These are phyloP conservation scores for Ricordea florida DNA, from an alignment of 92 coral and sea anemone genomes.

Conservation along the genomic window DNA sequence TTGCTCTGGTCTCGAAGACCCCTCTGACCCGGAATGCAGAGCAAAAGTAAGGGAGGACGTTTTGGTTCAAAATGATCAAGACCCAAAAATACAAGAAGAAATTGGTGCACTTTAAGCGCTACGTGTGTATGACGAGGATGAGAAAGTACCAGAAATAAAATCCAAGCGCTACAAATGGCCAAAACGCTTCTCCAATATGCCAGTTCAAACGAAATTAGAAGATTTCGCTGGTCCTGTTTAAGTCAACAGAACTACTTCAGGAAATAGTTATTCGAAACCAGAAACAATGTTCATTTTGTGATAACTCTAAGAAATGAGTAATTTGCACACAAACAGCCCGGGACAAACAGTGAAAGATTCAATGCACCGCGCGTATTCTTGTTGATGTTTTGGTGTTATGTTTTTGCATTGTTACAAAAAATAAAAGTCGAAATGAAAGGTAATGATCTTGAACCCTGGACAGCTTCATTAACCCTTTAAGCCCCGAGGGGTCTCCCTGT, in stretches of 20 bases:
- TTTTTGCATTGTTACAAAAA: constrained; percentile 8
- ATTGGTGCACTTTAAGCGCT: not conserved
- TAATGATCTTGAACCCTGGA: constrained; percentile 21
- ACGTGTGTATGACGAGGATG: constrained; percentile 16
- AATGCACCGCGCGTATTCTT: constrained; percentile 8
- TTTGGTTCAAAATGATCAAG: constrained; percentile 19
- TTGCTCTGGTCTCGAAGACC: constrained; percentile 48
- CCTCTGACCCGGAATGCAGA: constrained; percentile 56
- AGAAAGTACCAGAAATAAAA: constrained; percentile 30
- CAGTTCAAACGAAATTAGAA: constrained; percentile 48
- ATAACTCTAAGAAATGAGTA: not conserved
- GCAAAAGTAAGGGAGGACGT: constrained; percentile 16
- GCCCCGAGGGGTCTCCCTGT: too few relatives aligned
- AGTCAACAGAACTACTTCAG: constrained; percentile 52
- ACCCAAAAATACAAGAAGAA: not conserved
- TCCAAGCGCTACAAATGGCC: constrained; percentile 38
- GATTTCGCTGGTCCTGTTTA: constrained; percentile 61
- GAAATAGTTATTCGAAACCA: constrained; percentile 27
- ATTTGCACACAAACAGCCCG: constrained; percentile 24
- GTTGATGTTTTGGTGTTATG: constrained; percentile 19
- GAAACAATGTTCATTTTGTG: constrained; percentile 20
- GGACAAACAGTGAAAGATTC: constrained; percentile 18
- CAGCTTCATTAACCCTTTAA: too few relatives aligned
- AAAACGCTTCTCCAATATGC: constrained; percentile 43
- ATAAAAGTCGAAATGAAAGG: constrained; percentile 6